Conservation (phyloP, 2,888 invertebrate species). For the Torymus aiolomorphi region DNA sequence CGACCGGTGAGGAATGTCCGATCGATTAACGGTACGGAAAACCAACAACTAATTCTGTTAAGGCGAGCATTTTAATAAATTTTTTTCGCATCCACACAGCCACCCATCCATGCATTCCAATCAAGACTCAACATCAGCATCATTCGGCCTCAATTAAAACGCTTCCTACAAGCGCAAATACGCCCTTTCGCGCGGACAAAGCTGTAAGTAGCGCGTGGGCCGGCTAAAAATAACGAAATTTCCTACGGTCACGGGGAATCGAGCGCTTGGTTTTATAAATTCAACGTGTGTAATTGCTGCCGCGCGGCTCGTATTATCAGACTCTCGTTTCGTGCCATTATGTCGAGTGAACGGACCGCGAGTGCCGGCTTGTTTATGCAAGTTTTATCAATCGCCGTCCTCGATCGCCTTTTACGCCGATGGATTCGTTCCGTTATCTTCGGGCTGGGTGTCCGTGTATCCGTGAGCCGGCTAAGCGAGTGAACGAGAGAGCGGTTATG, state of each 20-base stretch:
- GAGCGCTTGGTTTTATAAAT: constrained; percentile 25
- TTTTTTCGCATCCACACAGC: too few species aligned
- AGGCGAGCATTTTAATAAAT: too few species aligned
- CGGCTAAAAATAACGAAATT: constrained; percentile 12
- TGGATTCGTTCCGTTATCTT: constrained; percentile 47
- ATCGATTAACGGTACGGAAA: too few species aligned
- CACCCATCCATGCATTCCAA: too few species aligned
- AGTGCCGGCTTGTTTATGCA: constrained; percentile 18
- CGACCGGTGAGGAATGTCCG: too few species aligned
- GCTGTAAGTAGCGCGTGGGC: background rate
- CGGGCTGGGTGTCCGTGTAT: background rate
- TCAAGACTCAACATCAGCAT: too few species aligned
- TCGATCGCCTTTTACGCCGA: constrained; percentile 26
- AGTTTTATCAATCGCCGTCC: constrained; percentile 43
- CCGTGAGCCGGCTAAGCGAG: too few species aligned
- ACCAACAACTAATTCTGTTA: too few species aligned
- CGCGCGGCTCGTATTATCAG: constrained; percentile 30
- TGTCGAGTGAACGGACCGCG: constrained; percentile 13
- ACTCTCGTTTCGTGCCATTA: constrained; percentile 44
- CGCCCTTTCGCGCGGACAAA: too few species aligned
- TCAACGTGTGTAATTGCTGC: constrained; percentile 28
- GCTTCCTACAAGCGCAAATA: too few species aligned
- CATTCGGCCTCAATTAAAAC: too few species aligned
- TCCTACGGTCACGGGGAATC: background rate
- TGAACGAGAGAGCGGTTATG: background rate